A percentile compares a stretch with the other conserved stretches of the same genome.
These are phyloP conservation scores for Steatocranus sp. DNA, from an alignment of 2,797 vertebrate species.

Conservation along the genomic window DNA sequence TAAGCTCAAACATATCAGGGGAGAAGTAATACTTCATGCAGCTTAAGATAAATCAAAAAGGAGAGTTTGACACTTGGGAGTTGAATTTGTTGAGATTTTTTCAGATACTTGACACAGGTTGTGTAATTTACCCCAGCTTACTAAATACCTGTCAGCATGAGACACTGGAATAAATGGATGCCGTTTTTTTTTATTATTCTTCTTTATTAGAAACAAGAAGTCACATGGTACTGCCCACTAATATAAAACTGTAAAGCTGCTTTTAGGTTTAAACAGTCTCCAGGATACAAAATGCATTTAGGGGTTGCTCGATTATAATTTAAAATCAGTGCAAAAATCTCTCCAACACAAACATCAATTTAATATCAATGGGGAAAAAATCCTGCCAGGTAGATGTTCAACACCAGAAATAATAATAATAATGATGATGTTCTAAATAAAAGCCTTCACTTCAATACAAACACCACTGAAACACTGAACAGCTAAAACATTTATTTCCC, in stretches of 20 bases:
- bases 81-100: background rate
- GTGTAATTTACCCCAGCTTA: background rate
- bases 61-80: background rate
- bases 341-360: background rate
- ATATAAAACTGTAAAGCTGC: background rate
- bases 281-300: background rate
- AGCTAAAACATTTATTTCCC: slow-evolving; percentile 56
- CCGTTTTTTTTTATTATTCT: fast-evolving
- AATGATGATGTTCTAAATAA: background rate
- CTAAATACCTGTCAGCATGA: background rate
- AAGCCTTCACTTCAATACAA: background rate
- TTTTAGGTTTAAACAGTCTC: background rate
- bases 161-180: background rate
- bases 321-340: background rate
- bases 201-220: background rate
- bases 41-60: background rate
- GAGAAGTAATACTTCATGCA: slow-evolving; percentile 45
- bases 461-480: background rate
- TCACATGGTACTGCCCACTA: background rate
- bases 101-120: background rate
- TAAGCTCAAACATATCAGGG: slow-evolving; percentile 8
- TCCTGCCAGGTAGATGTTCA: background rate
- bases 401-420: background rate
- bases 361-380: background rate
- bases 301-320: background rate